Evolutionary conservation across 2,888 invertebrate genomes (phyloP).

Genomic region (Lasioglossum zephyrum): DNA sequence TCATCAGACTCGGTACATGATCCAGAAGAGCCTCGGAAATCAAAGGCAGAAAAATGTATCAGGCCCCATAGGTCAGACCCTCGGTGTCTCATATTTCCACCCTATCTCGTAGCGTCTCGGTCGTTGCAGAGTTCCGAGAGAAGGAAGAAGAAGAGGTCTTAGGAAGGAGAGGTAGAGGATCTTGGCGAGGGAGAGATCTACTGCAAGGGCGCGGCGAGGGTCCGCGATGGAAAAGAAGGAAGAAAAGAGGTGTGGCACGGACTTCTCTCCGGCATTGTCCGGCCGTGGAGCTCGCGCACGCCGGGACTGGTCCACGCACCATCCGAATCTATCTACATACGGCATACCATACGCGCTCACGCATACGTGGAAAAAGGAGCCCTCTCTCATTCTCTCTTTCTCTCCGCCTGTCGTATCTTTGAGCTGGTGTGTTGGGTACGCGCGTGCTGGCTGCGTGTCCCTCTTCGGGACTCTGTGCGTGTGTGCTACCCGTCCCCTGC

Average conservation of each 20-base stretch:
- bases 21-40: background rate
- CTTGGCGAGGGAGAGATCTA: slow-evolving; percentile 57
- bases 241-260: slow-evolving; percentile 82
- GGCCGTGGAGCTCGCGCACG: slow-evolving; percentile 71
- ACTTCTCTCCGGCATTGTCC: slow-evolving; percentile 76
- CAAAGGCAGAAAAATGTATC: background rate
- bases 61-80: background rate
- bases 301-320: slow-evolving; percentile 79
- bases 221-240: slow-evolving; percentile 77
- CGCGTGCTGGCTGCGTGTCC: slow-evolving; percentile 42
- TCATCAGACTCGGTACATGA: background rate
- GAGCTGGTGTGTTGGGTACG: slow-evolving; percentile 21
- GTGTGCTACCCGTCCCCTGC: background rate
- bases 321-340: slow-evolving; percentile 79
- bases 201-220: slow-evolving; percentile 77
- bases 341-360: slow-evolving; percentile 72
- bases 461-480: background rate
- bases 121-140: background rate
- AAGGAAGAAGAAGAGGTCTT: slow-evolving; percentile 24
- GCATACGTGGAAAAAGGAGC: slow-evolving; percentile 61
- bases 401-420: slow-evolving; percentile 10
- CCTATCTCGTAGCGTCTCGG: background rate
- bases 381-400: background rate
- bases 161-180: slow-evolving; percentile 32
- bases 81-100: slow-evolving; percentile 1